Percentiles rank a stretch among this genome's conserved stretches.
These are phyloP conservation scores for Ploceus nigricollis DNA, from an alignment of 2,113 vertebrate genomes.

Conservation along the genomic window DNA sequence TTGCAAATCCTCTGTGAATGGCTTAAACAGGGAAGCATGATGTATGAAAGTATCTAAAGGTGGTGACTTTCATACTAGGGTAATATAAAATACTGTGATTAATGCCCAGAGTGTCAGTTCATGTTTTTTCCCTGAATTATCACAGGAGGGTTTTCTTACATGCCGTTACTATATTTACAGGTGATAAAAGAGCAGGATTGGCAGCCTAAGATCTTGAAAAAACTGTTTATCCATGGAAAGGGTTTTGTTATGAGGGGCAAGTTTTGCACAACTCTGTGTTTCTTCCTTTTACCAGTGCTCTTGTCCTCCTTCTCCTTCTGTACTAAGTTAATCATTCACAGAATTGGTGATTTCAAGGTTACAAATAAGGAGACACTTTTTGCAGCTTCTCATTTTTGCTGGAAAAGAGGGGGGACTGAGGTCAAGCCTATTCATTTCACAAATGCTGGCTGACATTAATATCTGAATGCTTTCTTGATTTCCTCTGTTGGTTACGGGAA, in stretches of 20 bases:
- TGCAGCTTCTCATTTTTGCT: background rate
- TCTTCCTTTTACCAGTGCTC: background rate
- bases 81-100: background rate
- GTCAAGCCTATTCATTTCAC: conserved; percentile 49
- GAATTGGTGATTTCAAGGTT: background rate
- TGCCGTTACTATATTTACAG: background rate
- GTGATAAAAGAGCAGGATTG: background rate
- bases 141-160: background rate
- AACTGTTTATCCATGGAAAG: background rate
- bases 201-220: background rate
- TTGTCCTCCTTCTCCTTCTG: background rate
- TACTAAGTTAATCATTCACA: background rate
- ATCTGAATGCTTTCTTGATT: conserved; percentile 18
- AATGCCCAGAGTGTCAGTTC: background rate
- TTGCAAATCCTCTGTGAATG: background rate
- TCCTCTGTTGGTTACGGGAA: conserved; percentile 19
- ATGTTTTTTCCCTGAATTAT: conserved; percentile 26
- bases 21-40: background rate
- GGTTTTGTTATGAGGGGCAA: background rate
- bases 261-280: background rate
- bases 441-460: background rate
- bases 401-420: background rate
- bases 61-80: background rate
- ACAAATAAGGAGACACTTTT: background rate
- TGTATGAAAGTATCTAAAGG: background rate